Conservation (phyloP, 2,113 vertebrate genomes). For the Lophochroa leadbeateri region DNA sequence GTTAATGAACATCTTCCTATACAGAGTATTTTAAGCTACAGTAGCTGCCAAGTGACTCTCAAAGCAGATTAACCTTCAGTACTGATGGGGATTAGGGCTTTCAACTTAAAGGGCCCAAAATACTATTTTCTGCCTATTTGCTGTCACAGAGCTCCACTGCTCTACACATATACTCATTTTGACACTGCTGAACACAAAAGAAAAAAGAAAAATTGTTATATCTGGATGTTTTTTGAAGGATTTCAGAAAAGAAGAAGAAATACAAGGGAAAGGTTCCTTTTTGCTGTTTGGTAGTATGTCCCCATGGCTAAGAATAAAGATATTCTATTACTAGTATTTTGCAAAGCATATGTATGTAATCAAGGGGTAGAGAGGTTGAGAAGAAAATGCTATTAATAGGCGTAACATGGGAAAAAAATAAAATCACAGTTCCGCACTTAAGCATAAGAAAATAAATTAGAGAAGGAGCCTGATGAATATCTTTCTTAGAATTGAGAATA, state of each 20-base stretch:
- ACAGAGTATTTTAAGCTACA: background rate
- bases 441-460: background rate
- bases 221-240: background rate
- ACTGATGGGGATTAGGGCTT: background rate
- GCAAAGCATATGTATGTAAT: background rate
- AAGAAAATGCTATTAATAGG: background rate
- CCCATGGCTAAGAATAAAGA: background rate
- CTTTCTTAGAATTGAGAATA: background rate
- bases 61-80: background rate
- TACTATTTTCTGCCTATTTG: background rate
- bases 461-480: background rate
- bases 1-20: background rate
- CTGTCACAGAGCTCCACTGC: background rate
- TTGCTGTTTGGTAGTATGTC: background rate
- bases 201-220: background rate
- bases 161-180: background rate
- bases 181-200: background rate
- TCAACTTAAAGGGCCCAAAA: background rate
- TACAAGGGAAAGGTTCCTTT: background rate
- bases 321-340: background rate
- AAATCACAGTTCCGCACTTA: background rate
- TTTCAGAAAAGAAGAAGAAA: background rate
- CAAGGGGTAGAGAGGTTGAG: background rate
- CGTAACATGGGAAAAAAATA: background rate
- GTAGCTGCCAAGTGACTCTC: background rate